Conservation (phyloP, 2,888 invertebrate genomes). For the Mamestra brassicae region DNA sequence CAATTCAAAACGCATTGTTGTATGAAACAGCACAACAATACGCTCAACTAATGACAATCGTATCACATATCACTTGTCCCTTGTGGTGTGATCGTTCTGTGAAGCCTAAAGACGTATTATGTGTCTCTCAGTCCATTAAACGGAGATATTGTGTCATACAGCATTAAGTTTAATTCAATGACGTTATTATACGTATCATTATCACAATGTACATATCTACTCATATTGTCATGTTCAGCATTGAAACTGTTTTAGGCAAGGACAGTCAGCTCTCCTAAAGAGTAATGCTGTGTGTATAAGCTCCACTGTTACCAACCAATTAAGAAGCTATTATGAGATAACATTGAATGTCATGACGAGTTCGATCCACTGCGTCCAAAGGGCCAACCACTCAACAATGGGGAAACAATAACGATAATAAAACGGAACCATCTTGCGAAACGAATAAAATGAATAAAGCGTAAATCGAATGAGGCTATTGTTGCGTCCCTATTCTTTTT, state of each 20-base stretch:
- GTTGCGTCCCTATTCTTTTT: conserved; percentile 78
- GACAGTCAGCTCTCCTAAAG: background rate
- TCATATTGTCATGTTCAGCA: conserved; percentile 9
- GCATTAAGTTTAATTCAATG: conserved; percentile 39
- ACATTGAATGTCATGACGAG: conserved; percentile 64
- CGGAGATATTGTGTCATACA: conserved; percentile 24
- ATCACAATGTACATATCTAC: conserved; percentile 5
- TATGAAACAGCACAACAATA: conserved; percentile 27
- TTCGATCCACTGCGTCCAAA: conserved; percentile 66
- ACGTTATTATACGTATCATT: conserved; percentile 12
- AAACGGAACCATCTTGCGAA: conserved; percentile 71
- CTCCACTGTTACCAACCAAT: conserved; percentile 54
- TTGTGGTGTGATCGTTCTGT: conserved; percentile 43
- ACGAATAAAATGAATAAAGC: conserved; percentile 74
- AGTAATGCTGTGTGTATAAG: conserved; percentile 4
- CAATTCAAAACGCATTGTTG: conserved; percentile 34
- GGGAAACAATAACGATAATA: conserved; percentile 76
- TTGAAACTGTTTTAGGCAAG: conserved; percentile 9
- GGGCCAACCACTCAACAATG: conserved; percentile 70
- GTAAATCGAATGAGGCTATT: conserved; percentile 84
- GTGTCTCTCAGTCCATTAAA: conserved; percentile 36
- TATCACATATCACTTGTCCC: conserved; percentile 47
- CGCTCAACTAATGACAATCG: conserved; percentile 38
- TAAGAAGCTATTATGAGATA: conserved; percentile 54
- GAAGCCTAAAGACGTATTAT: conserved; percentile 42